These are phyloP conservation scores for Eumerus sabulonum DNA, from an alignment of 2,888 invertebrate genomes.

Conservation along the genomic window DNA sequence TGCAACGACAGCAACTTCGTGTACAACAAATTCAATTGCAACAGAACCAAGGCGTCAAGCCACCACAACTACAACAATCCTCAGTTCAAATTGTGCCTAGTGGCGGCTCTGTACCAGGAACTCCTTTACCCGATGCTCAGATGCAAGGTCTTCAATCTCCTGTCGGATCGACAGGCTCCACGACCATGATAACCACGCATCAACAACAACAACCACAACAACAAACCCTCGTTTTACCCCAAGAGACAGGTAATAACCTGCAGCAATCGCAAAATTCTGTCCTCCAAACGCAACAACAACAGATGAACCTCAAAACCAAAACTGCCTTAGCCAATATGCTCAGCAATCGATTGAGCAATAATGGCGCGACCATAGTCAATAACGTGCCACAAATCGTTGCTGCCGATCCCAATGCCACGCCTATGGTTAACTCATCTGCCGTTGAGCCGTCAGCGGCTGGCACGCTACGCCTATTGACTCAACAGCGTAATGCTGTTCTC, in stretches of 20 bases:
- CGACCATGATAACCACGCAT: conserved; percentile 72
- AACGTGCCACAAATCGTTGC: conserved; percentile 69
- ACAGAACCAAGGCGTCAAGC: conserved; percentile 70
- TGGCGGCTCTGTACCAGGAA: conserved; percentile 72
- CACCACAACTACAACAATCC: conserved; percentile 72
- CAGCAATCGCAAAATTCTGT: conserved; percentile 77
- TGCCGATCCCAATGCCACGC: conserved; percentile 75
- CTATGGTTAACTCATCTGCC: conserved; percentile 71
- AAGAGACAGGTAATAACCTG: conserved; percentile 60
- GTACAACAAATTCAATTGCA: conserved; percentile 76
- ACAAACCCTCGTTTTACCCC: conserved; percentile 57
- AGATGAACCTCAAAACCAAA: conserved; percentile 90
- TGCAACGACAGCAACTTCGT: conserved; percentile 76
- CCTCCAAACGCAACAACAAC: conserved; percentile 82
- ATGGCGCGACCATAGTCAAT: conserved; percentile 74
- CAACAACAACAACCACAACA: conserved; percentile 76
- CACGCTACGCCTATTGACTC: conserved; percentile 89
- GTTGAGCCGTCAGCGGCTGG: conserved; percentile 84
- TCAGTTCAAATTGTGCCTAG: conserved; percentile 75
- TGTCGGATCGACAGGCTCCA: conserved; percentile 61
- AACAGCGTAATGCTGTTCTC: conserved; percentile 86
- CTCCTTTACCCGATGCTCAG: conserved; percentile 65
- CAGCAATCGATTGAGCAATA: conserved; percentile 86
- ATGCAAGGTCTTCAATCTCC: conserved; percentile 62
- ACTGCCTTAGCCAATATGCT: conserved; percentile 97